Evolutionary conservation across 2,888 invertebrate species (phyloP).

Genomic region (Scotopteryx bipunctaria): DNA sequence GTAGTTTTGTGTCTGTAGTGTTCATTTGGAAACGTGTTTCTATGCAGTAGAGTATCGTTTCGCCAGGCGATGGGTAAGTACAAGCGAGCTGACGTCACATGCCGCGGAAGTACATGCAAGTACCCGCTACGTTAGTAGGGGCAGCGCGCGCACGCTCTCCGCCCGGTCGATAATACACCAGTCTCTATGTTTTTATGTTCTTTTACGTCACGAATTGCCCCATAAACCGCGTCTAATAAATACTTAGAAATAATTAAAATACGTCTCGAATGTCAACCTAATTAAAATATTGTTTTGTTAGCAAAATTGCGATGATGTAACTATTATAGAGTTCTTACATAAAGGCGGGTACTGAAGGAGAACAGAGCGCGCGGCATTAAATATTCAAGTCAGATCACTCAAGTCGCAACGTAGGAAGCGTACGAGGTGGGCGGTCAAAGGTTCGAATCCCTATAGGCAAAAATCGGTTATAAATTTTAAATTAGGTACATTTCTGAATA

Average conservation of each 20-base stretch:
- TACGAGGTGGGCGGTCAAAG: neutral
- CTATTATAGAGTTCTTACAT: conserved; percentile 5
- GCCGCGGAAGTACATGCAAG: conserved; percentile 15
- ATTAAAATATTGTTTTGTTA: conserved; percentile 17
- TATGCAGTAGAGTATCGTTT: conserved; percentile 4
- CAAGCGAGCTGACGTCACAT: conserved; percentile 18
- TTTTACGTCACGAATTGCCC: conserved; percentile 73
- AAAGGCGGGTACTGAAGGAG: neutral
- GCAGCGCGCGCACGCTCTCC: conserved; percentile 69
- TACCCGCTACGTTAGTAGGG: conserved; percentile 14
- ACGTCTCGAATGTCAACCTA: conserved; percentile 10
- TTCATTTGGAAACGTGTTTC: conserved; percentile 4
- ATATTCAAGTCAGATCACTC: conserved; percentile 10
- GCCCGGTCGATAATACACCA: conserved; percentile 79
- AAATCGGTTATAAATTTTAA: conserved; percentile 2
- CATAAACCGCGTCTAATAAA: conserved; percentile 67
- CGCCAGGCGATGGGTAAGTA: conserved; percentile 3
- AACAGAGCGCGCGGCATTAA: conserved; percentile 15
- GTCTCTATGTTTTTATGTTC: conserved; percentile 81
- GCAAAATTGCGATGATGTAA: conserved; percentile 8
- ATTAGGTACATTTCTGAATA: conserved; percentile 41
- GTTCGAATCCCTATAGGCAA: conserved; percentile 13
- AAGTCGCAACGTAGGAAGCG: neutral
- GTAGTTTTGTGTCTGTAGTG: conserved; percentile 2
- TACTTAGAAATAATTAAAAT: conserved; percentile 38